Evolutionary conservation across 2,113 vertebrate genomes (phyloP).

Genomic region (Danio rerio): DNA sequence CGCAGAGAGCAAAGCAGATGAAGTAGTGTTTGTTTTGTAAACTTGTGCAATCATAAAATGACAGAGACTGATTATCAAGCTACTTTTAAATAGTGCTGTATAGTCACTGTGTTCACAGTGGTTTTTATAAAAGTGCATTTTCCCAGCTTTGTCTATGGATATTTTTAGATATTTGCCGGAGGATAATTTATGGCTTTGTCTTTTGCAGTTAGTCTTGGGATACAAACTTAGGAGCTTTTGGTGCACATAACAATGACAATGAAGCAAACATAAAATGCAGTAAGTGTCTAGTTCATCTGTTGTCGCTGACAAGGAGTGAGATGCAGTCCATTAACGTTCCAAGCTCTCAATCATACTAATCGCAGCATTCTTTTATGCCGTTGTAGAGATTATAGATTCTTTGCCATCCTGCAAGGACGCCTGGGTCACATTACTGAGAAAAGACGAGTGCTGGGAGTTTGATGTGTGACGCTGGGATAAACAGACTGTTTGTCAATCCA

Average conservation of each 20-base stretch:
- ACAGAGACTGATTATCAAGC: constrained; percentile 7
- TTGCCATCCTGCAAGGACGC: constrained; percentile 55
- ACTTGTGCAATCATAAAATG: not conserved
- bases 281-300: constrained; percentile 59
- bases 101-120: not conserved
- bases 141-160: not conserved
- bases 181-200: not conserved
- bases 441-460: constrained; percentile 31
- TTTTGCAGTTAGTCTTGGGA: not conserved
- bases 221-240: not conserved
- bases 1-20: not conserved
- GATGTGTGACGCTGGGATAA: not conserved
- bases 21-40: constrained; percentile 14
- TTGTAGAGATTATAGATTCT: constrained; percentile 46
- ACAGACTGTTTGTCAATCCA: not conserved
- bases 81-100: constrained; percentile 14
- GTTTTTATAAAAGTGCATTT: not conserved
- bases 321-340: constrained; percentile 59
- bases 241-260: not conserved
- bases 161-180: not conserved
- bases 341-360: constrained; percentile 59
- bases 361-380: constrained; percentile 61
- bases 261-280: constrained; percentile 36
- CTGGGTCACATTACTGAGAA: constrained; percentile 2
- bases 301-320: constrained; percentile 23